phyloP scores from a whole-genome alignment of 2,113 vertebrate species.

The Aythya baeri region DNA sequence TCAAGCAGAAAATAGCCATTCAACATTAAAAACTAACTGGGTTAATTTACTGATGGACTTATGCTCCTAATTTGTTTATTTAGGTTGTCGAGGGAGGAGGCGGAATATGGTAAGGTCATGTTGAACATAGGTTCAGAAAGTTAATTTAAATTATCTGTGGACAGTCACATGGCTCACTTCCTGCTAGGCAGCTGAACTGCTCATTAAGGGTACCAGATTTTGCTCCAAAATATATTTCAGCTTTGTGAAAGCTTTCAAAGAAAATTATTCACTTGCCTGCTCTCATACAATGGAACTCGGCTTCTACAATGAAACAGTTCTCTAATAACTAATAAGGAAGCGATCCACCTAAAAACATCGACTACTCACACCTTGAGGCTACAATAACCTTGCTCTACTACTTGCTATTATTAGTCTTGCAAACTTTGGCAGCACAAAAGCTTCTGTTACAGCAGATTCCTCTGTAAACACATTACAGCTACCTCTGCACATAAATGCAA shows the following conservation, averaged over 20 bases:
- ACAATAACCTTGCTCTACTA: background rate
- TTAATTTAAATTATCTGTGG: conserved; percentile 22
- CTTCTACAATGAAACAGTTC: background rate
- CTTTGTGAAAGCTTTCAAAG: background rate
- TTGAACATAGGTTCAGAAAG: background rate
- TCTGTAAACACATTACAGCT: background rate
- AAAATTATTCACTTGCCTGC: background rate
- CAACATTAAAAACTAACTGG: background rate
- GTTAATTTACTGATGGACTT: background rate
- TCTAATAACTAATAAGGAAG: background rate
- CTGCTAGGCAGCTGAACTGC: conserved; percentile 14
- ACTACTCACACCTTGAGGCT: background rate
- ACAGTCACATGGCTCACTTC: background rate
- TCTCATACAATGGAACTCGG: background rate
- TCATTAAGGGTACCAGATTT: conserved; percentile 44
- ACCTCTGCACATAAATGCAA: background rate
- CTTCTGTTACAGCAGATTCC: background rate
- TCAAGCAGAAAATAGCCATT: background rate
- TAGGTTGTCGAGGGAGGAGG: background rate
- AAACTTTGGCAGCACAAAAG: background rate
- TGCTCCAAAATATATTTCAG: background rate
- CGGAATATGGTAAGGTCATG: background rate
- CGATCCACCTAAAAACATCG: background rate
- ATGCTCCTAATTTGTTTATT: background rate
- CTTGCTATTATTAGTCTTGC: background rate